Evolutionary conservation across 2,797 vertebrate species (phyloP).

Genomic region (Molossus molossus): DNA sequence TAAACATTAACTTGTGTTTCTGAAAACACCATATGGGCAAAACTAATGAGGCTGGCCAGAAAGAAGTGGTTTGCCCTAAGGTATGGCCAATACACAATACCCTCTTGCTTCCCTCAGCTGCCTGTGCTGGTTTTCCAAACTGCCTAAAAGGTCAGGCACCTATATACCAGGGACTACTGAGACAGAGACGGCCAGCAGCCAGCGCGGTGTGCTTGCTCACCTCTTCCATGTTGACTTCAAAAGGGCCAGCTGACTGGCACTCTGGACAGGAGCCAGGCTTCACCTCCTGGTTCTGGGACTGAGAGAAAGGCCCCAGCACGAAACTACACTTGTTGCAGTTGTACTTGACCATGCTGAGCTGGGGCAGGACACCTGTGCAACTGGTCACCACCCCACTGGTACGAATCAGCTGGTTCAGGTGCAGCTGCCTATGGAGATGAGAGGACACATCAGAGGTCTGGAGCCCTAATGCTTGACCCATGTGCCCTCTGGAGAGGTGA

Average conservation of each 20-base stretch:
- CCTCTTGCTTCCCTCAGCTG: not conserved
- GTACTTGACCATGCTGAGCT: conserved; percentile 99
- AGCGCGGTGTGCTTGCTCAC: conserved; percentile 86
- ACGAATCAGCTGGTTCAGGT: conserved; percentile 98
- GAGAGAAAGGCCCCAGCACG: conserved; percentile 97
- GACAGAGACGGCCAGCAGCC: too few relatives aligned
- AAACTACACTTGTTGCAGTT: conserved; percentile 99
- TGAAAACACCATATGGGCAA: rapidly evolving
- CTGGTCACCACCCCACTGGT: conserved; percentile 98
- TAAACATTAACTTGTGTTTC: not conserved
- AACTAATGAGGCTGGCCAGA: too few relatives aligned
- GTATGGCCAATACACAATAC: not conserved
- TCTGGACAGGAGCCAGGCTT: conserved; percentile 99
- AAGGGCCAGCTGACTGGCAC: conserved; percentile 97
- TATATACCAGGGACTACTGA: too few relatives aligned
- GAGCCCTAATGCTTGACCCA: not conserved
- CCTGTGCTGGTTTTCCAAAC: not conserved
- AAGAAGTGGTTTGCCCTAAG: not conserved
- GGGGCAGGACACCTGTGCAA: conserved; percentile 97
- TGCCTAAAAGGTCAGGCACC: not conserved
- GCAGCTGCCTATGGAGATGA: conserved; percentile 93
- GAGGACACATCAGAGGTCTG: not conserved
- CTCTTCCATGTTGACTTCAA: conserved; percentile 99
- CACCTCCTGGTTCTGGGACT: conserved; percentile 99
- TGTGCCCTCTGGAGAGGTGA: rapidly evolving